phyloP scores from a whole-genome alignment of 2,888 invertebrate genomes.

The Heteropelma amictum region DNA sequence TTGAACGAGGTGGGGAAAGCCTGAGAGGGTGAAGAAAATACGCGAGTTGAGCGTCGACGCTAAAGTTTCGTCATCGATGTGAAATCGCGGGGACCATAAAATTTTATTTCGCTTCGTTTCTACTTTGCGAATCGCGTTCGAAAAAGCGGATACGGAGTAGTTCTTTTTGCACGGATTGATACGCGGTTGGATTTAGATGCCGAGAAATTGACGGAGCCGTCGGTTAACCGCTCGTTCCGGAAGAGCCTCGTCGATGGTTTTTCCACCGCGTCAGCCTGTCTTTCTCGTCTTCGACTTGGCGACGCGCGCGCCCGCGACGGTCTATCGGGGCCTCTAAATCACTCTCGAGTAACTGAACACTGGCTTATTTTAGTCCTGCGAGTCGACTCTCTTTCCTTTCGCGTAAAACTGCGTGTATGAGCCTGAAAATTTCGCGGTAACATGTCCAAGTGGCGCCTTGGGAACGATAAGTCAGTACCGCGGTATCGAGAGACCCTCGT shows the following conservation, averaged over 20 bases:
- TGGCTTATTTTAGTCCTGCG: constrained; percentile 27
- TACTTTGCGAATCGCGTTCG: neutral
- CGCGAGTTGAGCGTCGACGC: neutral
- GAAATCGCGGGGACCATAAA: too few species aligned
- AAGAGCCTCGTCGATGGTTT: constrained; percentile 46
- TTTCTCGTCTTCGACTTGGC: constrained; percentile 31
- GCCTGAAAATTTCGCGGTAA: constrained; percentile 56
- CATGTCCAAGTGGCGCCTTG: constrained; percentile 58
- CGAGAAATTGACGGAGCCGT: constrained; percentile 1
- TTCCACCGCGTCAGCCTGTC: constrained; percentile 26
- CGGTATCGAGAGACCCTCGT: constrained; percentile 26
- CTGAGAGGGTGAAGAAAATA: constrained; percentile 15
- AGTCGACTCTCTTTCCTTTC: constrained; percentile 19
- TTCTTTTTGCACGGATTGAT: neutral
- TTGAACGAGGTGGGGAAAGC: neutral
- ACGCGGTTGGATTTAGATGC: neutral
- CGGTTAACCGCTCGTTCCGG: constrained; percentile 36
- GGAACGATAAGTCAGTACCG: constrained; percentile 56
- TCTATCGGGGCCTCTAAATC: constrained; percentile 65
- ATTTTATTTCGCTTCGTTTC: neutral
- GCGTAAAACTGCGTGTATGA: constrained; percentile 13
- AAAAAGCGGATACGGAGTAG: neutral
- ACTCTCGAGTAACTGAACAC: constrained; percentile 38
- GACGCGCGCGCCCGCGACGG: constrained; percentile 37
- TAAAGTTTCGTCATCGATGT: constrained; percentile 9